Percentiles rank a stretch among this genome's conserved stretches.
Conservation (phyloP, 1,140 invertebrate genomes). For the Pseudoatta argentina region DNA sequence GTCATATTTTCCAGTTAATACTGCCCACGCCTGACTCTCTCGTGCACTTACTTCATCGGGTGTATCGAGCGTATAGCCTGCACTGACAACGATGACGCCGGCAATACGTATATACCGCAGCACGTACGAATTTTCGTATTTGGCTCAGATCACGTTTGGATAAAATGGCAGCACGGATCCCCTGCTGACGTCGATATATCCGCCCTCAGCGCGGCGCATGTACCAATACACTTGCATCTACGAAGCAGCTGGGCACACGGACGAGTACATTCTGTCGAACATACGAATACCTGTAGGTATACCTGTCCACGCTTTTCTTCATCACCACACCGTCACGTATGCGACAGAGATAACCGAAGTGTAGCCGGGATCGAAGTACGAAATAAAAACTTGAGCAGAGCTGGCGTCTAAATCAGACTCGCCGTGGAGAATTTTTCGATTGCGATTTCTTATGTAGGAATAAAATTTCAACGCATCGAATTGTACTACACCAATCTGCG, state of each 20-base stretch:
- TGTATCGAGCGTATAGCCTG: slow-evolving; percentile 56
- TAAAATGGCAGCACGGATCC: slow-evolving; percentile 81
- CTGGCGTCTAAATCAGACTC: slow-evolving; percentile 50
- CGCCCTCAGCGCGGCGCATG: slow-evolving; percentile 43
- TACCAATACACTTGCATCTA: slow-evolving; percentile 10
- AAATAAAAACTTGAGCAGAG: slow-evolving; percentile 6
- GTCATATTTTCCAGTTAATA: slow-evolving; percentile 68
- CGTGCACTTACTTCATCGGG: slow-evolving; percentile 17
- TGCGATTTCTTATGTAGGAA: neutral
- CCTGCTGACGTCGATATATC: slow-evolving; percentile 73
- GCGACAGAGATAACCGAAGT: slow-evolving; percentile 32
- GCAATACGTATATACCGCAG: slow-evolving; percentile 66
- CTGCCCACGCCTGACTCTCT: slow-evolving; percentile 58
- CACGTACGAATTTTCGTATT: slow-evolving; percentile 85
- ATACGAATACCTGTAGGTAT: slow-evolving; percentile 59
- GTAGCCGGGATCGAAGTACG: slow-evolving; percentile 30
- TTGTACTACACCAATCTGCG: neutral
- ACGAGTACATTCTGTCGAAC: neutral
- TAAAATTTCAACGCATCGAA: neutral
- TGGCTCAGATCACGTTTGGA: slow-evolving; percentile 84
- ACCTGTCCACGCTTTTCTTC: slow-evolving; percentile 72
- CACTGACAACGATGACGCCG: slow-evolving; percentile 6
- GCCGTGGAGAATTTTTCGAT: slow-evolving; percentile 27
- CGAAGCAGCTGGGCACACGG: slow-evolving; percentile 54
- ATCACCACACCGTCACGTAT: slow-evolving; percentile 75